Conservation (phyloP, 35 echinoderm and acorn worm genomes). For the Chiridota heheva region DNA sequence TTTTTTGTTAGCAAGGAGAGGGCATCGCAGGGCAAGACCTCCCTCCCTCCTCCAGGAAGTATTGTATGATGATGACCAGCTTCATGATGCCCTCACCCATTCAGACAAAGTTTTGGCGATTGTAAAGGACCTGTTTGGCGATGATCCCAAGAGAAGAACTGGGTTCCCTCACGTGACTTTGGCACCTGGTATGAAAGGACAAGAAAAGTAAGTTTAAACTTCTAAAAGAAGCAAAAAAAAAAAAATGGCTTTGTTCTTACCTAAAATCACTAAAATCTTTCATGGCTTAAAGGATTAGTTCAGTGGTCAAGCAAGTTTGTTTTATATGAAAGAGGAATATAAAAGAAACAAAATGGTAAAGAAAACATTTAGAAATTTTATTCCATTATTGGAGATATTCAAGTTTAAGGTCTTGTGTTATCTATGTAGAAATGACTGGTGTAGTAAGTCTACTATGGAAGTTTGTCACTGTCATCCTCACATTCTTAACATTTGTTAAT, state of each 20-base stretch:
- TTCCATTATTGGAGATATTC: not conserved
- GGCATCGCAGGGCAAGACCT: no score
- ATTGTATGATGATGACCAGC: slow-evolving; percentile 72
- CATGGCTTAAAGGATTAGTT: not conserved
- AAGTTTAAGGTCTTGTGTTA: no score
- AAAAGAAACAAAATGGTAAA: not conserved
- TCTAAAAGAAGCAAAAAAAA: not conserved
- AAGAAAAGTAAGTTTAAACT: slow-evolving; percentile 34
- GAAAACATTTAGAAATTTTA: not conserved
- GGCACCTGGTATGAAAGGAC: slow-evolving; percentile 47
- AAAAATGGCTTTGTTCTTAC: not conserved
- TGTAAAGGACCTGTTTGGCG: slow-evolving; percentile 80
- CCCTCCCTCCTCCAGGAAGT: slow-evolving; percentile 74
- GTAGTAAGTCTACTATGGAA: no score
- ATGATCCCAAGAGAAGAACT: slow-evolving; percentile 60
- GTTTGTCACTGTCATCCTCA: no score
- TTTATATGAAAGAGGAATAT: not conserved
- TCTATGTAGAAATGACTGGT: no score
- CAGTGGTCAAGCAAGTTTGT: not conserved
- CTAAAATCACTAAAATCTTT: not conserved
- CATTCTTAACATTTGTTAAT: no score
- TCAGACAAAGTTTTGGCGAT: slow-evolving; percentile 80
- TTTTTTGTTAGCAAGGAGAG: no score
- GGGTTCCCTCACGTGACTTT: slow-evolving; percentile 66
- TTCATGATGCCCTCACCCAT: slow-evolving; percentile 70